Conservation (phyloP, 2,797 vertebrate species). For the Coendou prehensilis region DNA sequence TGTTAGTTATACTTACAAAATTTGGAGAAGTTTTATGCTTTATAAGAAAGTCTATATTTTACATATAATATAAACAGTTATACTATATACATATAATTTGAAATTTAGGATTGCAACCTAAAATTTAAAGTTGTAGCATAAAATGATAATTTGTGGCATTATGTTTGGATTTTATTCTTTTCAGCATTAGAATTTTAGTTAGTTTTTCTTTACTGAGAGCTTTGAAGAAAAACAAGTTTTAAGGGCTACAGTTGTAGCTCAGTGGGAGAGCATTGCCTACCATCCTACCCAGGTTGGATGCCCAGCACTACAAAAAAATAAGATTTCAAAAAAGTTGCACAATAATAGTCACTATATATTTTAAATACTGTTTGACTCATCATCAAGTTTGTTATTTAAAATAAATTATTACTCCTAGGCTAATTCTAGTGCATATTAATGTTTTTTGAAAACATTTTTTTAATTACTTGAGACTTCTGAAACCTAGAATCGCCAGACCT, state of each 20-base stretch:
- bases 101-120: constrained; percentile 5
- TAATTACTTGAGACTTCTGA: background rate
- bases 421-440: constrained; percentile 2
- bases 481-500: background rate
- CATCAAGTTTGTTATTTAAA: background rate
- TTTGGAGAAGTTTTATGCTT: background rate
- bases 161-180: constrained; percentile 60
- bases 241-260: background rate
- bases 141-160: background rate
- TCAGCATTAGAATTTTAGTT: constrained; percentile 62
- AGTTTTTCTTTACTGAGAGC: background rate
- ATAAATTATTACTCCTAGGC: background rate
- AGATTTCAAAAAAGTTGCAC: background rate
- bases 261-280: background rate
- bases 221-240: constrained; percentile 10
- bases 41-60: background rate
- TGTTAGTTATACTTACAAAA: constrained; percentile 7
- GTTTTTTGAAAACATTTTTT: background rate
- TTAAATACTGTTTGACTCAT: background rate
- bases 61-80: background rate
- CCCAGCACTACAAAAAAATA: background rate
- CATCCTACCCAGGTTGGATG: background rate
- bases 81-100: background rate
- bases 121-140: constrained; percentile 36
- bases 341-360: background rate